Evolutionary conservation across 2,797 vertebrate genomes (phyloP).

Genomic region (Acanthurus lineatus): DNA sequence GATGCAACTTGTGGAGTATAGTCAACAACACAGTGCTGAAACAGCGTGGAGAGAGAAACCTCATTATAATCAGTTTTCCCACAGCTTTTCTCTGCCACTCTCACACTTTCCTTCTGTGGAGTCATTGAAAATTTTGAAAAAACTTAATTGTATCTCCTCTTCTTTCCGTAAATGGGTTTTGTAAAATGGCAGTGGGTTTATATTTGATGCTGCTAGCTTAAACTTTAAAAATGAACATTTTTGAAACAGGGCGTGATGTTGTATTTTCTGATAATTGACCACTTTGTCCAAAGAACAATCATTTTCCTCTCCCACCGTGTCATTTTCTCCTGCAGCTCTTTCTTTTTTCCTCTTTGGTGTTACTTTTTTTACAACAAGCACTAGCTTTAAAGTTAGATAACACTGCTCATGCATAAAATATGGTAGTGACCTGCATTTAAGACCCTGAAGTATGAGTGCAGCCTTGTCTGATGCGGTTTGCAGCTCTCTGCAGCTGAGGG

Average conservation of each 20-base stretch:
- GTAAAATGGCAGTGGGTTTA: constrained; percentile 11
- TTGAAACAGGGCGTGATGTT: constrained; percentile 16
- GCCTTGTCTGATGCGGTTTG: constrained; percentile 29
- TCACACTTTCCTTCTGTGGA: constrained; percentile 23
- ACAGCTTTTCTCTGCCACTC: not conserved
- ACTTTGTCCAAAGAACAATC: constrained; percentile 10
- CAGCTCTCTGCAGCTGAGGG: constrained; percentile 43
- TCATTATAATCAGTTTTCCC: constrained; percentile 7
- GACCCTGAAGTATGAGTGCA: constrained; percentile 12
- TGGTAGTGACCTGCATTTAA: constrained; percentile 13
- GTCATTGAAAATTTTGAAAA: not conserved
- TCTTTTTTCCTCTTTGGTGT: not conserved
- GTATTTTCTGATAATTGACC: constrained; percentile 19
- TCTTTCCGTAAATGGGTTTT: constrained; percentile 2
- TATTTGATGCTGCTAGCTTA: constrained; percentile 7
- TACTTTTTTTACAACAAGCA: not conserved
- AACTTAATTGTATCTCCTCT: constrained; percentile 7
- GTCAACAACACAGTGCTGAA: not conserved
- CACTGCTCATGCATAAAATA: constrained; percentile 14
- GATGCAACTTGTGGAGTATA: not conserved
- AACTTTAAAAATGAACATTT: constrained; percentile 19
- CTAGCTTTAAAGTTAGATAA: constrained; percentile 11
- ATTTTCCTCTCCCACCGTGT: not conserved
- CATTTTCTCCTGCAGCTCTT: not conserved
- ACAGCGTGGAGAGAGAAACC: not conserved